phyloP scores from a whole-genome alignment of 2,888 invertebrate species.

The Allolobophora icterica region DNA sequence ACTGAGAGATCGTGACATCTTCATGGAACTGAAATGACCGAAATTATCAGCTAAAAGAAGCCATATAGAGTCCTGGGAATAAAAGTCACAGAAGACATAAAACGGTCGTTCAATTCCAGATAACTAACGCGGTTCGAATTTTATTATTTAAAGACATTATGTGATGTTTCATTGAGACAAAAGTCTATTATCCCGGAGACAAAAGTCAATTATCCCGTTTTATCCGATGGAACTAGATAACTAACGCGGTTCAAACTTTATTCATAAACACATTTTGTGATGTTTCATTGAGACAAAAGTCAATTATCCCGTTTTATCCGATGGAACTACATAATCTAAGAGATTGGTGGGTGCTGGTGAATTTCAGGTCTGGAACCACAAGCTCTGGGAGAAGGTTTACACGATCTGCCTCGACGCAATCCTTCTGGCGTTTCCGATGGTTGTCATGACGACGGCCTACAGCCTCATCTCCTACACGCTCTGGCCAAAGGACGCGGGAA shows the following conservation, averaged over 20 bases:
- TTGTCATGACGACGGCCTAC: conserved; percentile 80
- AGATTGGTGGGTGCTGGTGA: neutral
- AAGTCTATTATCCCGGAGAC: neutral
- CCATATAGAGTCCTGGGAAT: neutral
- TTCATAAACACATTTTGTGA: neutral
- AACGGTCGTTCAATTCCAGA: neutral
- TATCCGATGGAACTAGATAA: neutral
- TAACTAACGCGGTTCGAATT: neutral
- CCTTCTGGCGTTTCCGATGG: conserved; percentile 77
- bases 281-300: too few relatives aligned
- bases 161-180: neutral
- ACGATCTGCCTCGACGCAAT: conserved; percentile 76
- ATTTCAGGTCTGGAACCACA: conserved; percentile 48
- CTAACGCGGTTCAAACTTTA: neutral
- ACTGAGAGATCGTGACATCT: too few relatives aligned
- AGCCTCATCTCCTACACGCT: conserved; percentile 62
- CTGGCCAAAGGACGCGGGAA: conserved; percentile 37
- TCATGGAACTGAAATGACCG: too few relatives aligned
- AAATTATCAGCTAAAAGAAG: too few relatives aligned
- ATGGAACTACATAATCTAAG: neutral
- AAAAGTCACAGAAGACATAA: neutral
- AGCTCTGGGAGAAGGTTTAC: conserved; percentile 72
- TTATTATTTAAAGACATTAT: neutral
- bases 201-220: too few relatives aligned
- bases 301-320: neutral